A percentile compares a stretch with the other conserved stretches of the same genome.
Conservation (phyloP, 2,797 vertebrate species). For the Arctocebus calabarensis region DNA sequence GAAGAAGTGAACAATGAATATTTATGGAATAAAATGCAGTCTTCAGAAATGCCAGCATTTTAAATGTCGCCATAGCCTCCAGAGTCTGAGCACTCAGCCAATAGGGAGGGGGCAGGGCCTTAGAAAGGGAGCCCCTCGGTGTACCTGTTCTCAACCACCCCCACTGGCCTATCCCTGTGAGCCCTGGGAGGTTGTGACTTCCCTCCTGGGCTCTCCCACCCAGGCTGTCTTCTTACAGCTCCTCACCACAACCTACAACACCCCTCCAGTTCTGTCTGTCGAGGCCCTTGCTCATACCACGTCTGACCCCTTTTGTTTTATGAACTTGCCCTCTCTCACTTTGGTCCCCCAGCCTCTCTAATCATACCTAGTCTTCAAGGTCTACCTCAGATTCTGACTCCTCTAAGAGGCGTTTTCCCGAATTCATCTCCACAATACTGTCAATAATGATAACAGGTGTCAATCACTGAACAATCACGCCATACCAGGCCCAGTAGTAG, state of each 20-base stretch:
- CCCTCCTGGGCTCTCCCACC: background rate
- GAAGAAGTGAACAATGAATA: background rate
- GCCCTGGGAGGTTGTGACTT: background rate
- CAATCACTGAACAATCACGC: background rate
- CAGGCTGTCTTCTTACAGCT: background rate
- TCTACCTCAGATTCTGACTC: background rate
- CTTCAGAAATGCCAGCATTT: conserved; percentile 24
- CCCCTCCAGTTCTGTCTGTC: background rate
- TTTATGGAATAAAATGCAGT: conserved; percentile 9
- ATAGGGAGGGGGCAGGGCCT: background rate
- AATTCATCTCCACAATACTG: background rate
- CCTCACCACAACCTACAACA: background rate
- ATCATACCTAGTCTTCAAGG: background rate
- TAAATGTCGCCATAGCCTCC: background rate
- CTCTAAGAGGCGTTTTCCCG: background rate
- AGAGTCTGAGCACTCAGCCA: background rate
- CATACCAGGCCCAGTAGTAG: background rate
- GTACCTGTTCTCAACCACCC: background rate
- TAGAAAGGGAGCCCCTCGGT: background rate
- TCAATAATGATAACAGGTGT: background rate
- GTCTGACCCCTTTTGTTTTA: background rate
- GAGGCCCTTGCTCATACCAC: background rate
- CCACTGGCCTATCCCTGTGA: accelerated
- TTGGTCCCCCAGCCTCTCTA: background rate
- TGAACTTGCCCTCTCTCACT: background rate